Evolutionary conservation across 2,888 invertebrate species (phyloP).

Genomic region (Drosophila tripunctata): DNA sequence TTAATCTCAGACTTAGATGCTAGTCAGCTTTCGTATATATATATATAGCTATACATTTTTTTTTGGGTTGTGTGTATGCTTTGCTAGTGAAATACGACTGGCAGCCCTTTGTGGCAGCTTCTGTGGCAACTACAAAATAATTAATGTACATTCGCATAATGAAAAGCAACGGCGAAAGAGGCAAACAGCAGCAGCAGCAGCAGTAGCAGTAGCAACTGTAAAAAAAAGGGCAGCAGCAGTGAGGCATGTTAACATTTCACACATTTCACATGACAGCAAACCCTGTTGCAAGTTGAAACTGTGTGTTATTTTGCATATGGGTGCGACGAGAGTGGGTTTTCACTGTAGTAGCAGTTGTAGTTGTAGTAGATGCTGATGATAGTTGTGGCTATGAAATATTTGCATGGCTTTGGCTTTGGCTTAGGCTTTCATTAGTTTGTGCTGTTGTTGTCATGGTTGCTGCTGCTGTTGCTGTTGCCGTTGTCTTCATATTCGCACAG

Average conservation of each 20-base stretch:
- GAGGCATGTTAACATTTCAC: conserved; percentile 71
- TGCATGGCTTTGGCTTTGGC: conserved; percentile 47
- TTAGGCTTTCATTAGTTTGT: conserved; percentile 58
- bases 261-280: conserved; percentile 67
- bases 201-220: not conserved
- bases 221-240: conserved; percentile 23
- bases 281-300: conserved; percentile 21
- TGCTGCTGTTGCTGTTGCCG: conserved; percentile 9
- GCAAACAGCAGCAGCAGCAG: conserved; percentile 20
- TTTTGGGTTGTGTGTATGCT: conserved; percentile 8
- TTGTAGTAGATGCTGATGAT: conserved; percentile 9
- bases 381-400: conserved; percentile 40
- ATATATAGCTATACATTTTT: not conserved
- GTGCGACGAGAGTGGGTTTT: conserved; percentile 8
- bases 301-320: conserved; percentile 64
- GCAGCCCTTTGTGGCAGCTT: conserved; percentile 43
- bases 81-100: conserved; percentile 31
- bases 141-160: conserved; percentile 78
- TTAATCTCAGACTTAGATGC: conserved; percentile 10
- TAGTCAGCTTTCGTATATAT: not conserved
- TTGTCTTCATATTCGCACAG: conserved; percentile 32
- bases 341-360: not conserved
- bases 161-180: conserved; percentile 62
- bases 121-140: conserved; percentile 66
- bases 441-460: not conserved